These are phyloP conservation scores for Fistularia tabacaria DNA, from an alignment of 2,797 vertebrate species.

Conservation along the genomic window DNA sequence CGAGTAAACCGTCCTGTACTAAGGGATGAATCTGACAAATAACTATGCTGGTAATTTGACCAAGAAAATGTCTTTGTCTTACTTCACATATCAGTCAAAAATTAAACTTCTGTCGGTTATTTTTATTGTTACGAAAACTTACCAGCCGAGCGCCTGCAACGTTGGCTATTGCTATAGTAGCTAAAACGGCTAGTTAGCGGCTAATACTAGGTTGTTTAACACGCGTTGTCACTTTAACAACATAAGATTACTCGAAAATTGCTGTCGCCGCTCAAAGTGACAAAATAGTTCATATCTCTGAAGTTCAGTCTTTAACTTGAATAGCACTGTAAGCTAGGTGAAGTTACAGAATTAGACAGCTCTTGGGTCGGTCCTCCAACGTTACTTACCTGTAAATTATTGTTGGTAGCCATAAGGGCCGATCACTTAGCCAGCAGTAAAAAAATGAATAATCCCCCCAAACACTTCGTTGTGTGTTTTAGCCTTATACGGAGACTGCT, in stretches of 20 bases:
- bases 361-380: slow-evolving; percentile 30
- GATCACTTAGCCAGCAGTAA: slow-evolving; percentile 33
- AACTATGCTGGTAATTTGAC: no score
- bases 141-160: no score
- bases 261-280: rapidly evolving
- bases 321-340: slow-evolving; percentile 25
- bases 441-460: slow-evolving; percentile 15
- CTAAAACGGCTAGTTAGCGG: slow-evolving; percentile 61
- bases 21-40: no score
- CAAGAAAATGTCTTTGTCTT: no score
- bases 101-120: neutral
- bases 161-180: slow-evolving; percentile 34
- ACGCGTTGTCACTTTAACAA: neutral
- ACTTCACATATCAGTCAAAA: no score
- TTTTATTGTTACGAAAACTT: slow-evolving; percentile 2
- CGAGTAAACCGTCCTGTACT: no score
- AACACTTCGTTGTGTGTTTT: neutral
- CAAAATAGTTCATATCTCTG: neutral
- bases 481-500: neutral
- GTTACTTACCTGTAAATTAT: slow-evolving; percentile 79
- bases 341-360: slow-evolving; percentile 16
- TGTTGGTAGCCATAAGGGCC: slow-evolving; percentile 79
- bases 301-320: neutral
- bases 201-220: slow-evolving; percentile 27
- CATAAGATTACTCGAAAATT: neutral